Percentiles rank a stretch among this genome's conserved stretches.
Conservation (phyloP, 2,113 vertebrate species). For the Brachyistius frenatus region DNA sequence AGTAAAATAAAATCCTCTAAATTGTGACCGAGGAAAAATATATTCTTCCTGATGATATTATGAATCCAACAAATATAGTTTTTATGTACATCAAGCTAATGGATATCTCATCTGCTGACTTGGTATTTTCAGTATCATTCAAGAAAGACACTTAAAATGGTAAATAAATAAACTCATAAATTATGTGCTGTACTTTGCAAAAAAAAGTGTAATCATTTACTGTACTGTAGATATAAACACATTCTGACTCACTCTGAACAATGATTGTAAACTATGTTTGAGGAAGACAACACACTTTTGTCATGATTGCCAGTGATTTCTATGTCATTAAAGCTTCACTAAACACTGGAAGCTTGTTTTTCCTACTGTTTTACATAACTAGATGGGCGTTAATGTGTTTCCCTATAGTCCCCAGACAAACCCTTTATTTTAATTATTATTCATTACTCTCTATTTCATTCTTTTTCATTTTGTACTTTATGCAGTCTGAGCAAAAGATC, state of each 20-base stretch:
- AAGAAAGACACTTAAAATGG: no score
- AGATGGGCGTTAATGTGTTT: neutral
- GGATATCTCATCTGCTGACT: neutral
- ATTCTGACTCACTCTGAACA: neutral
- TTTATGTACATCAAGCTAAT: no score
- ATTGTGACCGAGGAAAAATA: no score
- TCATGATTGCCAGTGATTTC: neutral
- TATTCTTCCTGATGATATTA: no score
- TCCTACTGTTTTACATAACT: neutral
- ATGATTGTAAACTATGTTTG: neutral
- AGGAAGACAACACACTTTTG: conserved; percentile 3
- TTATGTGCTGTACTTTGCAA: neutral
- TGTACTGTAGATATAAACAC: neutral
- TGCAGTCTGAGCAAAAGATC: neutral
- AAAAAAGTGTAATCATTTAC: neutral
- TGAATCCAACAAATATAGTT: no score
- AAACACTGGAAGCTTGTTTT: conserved; percentile 10
- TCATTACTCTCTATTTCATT: no score
- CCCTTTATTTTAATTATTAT: neutral
- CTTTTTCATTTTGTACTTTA: neutral
- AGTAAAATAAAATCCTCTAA: neutral
- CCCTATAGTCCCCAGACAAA: neutral
- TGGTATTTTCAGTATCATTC: neutral
- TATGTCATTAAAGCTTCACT: conserved; percentile 2
- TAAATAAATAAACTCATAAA: neutral